Evolutionary conservation across 2,888 invertebrate genomes (phyloP), one percentile per base, ranked within the genome.

Genomic region (Entomobrya multifasciata): DNA sequence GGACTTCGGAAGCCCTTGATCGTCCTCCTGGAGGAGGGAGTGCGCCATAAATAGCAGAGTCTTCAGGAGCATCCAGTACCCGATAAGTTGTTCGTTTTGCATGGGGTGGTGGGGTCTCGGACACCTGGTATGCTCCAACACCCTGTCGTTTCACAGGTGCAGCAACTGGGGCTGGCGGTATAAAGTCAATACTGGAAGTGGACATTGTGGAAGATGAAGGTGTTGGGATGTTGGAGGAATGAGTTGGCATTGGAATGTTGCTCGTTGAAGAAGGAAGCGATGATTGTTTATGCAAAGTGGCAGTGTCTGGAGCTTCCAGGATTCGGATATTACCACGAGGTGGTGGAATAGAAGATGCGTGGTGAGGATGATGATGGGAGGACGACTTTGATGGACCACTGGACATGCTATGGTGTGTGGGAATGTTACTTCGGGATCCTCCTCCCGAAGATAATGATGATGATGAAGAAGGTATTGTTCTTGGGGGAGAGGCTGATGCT

Each of bases 1-100:
- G 93, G 88, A 96, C 96, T 92, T 96, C 96, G 82, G 95, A 94
- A 49, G 96, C 95, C 72, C 94, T 93, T 60, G 95, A 93, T 1
- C 94, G 94, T 93, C 70, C 85, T 55, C 92, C 92, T 84, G 90
- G 72, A 13, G 80, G 79, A 41, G 90, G 91, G 83, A 88, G 90
- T 74, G 89, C 90, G 60, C 90, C 67, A 90, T 90, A 72, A 88
- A 92, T 88, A 90, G 91, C 86, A 79, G 88, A 36, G 36, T 86
- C 86, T 49, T 89, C 89, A 0, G 93, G 93, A 8, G 93, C 93
- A 84, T 93, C 93, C 8, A 93, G 90, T 2, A 93, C 93, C 79
- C 92, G 92, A 88, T 93, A 93, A 84, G 91, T 90, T 25, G 91
- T 88, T 60, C 88, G 77, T 70, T 90, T 90, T 25, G 88, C 86